Evolutionary conservation across 2,888 invertebrate genomes (phyloP).

Genomic region (Drosophila conformis): DNA sequence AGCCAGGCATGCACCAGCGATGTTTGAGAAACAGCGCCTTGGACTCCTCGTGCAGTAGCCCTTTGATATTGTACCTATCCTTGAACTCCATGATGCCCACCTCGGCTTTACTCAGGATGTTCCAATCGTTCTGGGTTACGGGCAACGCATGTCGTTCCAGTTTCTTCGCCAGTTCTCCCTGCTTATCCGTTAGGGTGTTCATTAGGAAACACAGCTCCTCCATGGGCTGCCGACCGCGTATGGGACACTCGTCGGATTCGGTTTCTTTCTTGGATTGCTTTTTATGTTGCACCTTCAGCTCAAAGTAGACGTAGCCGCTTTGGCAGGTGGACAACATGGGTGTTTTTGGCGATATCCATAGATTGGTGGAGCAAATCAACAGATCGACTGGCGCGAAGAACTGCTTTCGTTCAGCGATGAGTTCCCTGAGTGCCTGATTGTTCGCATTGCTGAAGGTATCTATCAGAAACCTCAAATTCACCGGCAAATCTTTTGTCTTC

Average conservation of each 20-base stretch:
- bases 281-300: conserved; percentile 28
- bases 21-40: conserved; percentile 41
- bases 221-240: conserved; percentile 22
- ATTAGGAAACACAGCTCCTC: conserved; percentile 44
- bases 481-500: conserved; percentile 33
- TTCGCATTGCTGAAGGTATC: conserved; percentile 11
- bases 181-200: conserved; percentile 24
- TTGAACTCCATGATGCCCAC: conserved; percentile 42
- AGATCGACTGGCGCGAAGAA: conserved; percentile 53
- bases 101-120: conserved; percentile 36
- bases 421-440: neutral
- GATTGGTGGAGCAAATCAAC: conserved; percentile 37
- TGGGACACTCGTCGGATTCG: neutral
- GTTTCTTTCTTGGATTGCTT: neutral
- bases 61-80: neutral
- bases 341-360: conserved; percentile 36
- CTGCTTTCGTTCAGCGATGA: conserved; percentile 15
- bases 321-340: conserved; percentile 42
- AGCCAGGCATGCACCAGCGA: conserved; percentile 45
- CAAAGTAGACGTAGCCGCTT: conserved; percentile 48
- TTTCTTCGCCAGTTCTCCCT: neutral
- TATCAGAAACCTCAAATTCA: conserved; percentile 46
- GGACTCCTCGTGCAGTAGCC: conserved; percentile 37
- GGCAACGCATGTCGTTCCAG: conserved; percentile 46
- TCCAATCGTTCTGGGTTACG: conserved; percentile 52